phyloP scores from a whole-genome alignment of 2,888 invertebrate genomes.

The Plebejus melissa region DNA sequence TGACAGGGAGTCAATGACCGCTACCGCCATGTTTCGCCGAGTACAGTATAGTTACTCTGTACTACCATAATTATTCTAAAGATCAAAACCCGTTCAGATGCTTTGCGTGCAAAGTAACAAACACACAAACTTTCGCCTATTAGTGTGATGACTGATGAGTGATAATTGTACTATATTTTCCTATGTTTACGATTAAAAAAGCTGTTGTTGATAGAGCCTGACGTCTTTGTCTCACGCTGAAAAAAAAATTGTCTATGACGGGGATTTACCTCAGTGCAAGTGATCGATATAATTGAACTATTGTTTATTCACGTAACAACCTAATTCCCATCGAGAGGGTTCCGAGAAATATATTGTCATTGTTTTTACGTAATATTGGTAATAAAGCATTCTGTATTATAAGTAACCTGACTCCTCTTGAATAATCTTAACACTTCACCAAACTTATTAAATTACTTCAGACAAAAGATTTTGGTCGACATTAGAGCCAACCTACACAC shows the following conservation, averaged over 20 bases:
- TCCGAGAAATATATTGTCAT: conserved; percentile 8
- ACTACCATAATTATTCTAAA: too few relatives aligned
- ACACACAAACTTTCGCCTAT: neutral
- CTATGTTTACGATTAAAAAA: too few relatives aligned
- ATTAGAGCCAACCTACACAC: neutral
- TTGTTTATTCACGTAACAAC: conserved; percentile 17
- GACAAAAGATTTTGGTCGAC: neutral
- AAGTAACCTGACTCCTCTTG: neutral
- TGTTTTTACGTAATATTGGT: conserved; percentile 18
- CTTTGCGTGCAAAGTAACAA: neutral
- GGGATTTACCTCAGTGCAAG: conserved; percentile 6
- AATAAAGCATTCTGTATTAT: neutral
- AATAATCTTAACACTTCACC: neutral
- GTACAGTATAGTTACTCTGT: too few relatives aligned
- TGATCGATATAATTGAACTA: conserved; percentile 9
- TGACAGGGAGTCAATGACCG: too few relatives aligned
- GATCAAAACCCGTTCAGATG: too few relatives aligned
- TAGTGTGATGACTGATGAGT: neutral
- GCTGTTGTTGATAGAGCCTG: too few relatives aligned
- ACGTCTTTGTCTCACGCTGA: too few relatives aligned
- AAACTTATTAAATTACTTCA: neutral
- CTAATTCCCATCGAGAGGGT: conserved; percentile 12
- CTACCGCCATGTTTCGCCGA: too few relatives aligned
- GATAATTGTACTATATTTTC: too few relatives aligned
- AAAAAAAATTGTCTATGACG: neutral